Conservation (phyloP, 2,888 invertebrate genomes). For the Gastracanthus pulcherrimus region DNA sequence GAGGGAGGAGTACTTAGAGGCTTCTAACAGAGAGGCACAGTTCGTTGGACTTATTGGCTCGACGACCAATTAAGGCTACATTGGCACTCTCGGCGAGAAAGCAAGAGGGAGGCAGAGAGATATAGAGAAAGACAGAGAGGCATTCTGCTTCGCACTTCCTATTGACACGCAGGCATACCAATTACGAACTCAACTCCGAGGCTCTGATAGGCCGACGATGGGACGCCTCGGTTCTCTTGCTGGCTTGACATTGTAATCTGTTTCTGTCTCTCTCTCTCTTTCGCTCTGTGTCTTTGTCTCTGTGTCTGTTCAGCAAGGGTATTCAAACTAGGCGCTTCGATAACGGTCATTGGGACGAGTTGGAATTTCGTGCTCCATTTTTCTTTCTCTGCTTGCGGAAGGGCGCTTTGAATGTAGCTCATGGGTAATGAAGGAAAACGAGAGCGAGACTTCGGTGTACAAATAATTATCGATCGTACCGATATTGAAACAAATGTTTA, state of each 20-base stretch:
- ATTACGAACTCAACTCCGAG: conserved; percentile 53
- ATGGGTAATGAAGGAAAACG: background rate
- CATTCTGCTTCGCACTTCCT: conserved; percentile 66
- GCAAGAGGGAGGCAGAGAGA: too few species aligned
- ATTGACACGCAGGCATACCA: conserved; percentile 68
- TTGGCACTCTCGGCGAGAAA: too few species aligned
- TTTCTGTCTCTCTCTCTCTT: background rate
- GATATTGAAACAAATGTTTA: background rate
- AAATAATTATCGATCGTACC: too few species aligned
- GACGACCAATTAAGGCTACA: conserved; percentile 67
- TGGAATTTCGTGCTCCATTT: conserved; percentile 41
- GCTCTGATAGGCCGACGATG: background rate
- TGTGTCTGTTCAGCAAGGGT: too few species aligned
- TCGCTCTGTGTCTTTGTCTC: background rate
- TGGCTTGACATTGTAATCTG: conserved; percentile 20
- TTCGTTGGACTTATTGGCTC: conserved; percentile 64
- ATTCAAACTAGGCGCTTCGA: conserved; percentile 8
- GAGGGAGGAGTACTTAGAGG: too few species aligned
- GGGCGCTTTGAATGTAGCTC: background rate
- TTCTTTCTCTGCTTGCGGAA: background rate
- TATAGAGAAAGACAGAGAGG: too few species aligned
- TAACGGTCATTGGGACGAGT: conserved; percentile 47
- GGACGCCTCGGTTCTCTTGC: background rate
- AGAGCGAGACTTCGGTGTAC: background rate
- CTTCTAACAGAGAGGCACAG: conserved; percentile 40